Base-by-base conservation (phyloP, 1,140 invertebrate genomes). In the Philotrypesis tridentata region DNA sequence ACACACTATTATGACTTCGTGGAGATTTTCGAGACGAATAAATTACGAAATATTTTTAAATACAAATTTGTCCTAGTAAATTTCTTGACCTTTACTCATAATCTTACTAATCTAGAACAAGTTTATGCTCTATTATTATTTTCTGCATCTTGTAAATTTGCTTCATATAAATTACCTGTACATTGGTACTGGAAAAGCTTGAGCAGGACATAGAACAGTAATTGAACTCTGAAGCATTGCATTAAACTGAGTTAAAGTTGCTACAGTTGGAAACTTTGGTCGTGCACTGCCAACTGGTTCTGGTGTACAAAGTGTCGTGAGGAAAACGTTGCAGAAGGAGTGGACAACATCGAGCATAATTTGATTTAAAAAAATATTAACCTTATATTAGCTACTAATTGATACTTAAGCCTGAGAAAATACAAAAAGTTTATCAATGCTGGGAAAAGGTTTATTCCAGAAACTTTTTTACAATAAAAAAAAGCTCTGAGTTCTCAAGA, bases 221-320 rank as follows among this genome's bases (percentile, higher is more conserved):
- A 94, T 89, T 89, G 90, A 93, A 87, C 88, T 87, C 70, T 82
- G 72, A 74, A 85, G 84, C 29, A 55, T 85, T 93, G 90, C 80
- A 92, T 93, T 79, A 89, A 94, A 94, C 84, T 93, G 92, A 89
- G 93, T 92, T 83, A 92, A 92, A 87, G 92, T 94, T 89, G 95
- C 95, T 90, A 94, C 89, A 72, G 93, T 94, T 37, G 94, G 94
- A 88, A 94, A 94, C 92, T 95, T 95, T 71, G 94, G 94, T 83
- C 93, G 90, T 72, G 94, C 94, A 84, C 93, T 93, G 82, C 93
- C 93, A 29, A 94, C 92, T 23, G 94, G 94, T 87, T 94, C 94
- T 94, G n/a, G n/a, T n/a, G 85, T 25, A 85, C 79, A 72, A 87
- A 1, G 48, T 21, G 0, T 17, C 48, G 21, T 55, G 5, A 55